phyloP scores from a whole-genome alignment of 2,113 vertebrate genomes.

The Amblyopsis rosae region DNA sequence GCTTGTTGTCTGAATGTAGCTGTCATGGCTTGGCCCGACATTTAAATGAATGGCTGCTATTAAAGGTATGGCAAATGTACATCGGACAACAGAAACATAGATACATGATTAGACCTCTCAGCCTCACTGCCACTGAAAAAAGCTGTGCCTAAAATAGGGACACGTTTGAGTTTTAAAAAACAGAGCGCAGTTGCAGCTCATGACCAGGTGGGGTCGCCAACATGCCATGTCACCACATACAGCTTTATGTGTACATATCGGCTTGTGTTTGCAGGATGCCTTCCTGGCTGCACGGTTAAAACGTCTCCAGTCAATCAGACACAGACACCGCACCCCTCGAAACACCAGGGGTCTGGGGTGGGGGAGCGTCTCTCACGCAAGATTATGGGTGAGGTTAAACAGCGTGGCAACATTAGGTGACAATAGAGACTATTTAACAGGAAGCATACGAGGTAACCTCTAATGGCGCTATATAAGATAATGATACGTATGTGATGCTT shows the following conservation, averaged over 20 bases:
- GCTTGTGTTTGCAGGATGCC: constrained; percentile 23
- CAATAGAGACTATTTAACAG: no score
- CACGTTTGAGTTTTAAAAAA: not conserved
- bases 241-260: not conserved
- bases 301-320: not conserved
- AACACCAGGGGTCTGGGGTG: not conserved
- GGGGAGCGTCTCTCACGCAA: not conserved
- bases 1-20: not conserved
- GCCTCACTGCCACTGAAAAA: no score
- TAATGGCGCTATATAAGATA: no score
- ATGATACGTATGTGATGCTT: no score
- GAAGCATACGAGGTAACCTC: no score
- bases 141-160: no score
- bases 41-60: not conserved
- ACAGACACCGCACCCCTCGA: not conserved
- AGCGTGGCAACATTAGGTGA: no score
- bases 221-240: not conserved
- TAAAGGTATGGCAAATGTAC: no score
- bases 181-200: not conserved
- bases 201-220: not conserved
- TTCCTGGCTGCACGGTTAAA: constrained; percentile 20
- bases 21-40: not conserved
- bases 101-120: no score
- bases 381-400: not conserved
- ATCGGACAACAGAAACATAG: no score